Percentiles rank a stretch among this genome's conserved stretches.
Conservation (phyloP, 2,797 vertebrate species). For the Nyctibius grandis region DNA sequence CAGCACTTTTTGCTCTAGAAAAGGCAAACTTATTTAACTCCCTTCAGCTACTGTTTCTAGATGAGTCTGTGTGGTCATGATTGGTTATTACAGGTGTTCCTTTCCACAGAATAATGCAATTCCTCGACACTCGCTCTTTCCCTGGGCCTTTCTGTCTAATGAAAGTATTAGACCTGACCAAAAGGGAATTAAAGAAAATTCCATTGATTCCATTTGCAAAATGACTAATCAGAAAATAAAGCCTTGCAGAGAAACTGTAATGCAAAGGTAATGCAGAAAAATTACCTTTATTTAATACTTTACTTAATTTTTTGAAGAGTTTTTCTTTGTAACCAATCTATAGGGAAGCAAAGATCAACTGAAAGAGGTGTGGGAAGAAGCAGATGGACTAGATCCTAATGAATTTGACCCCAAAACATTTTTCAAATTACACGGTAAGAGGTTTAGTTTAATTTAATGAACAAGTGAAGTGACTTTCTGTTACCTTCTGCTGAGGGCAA, state of each 20-base stretch:
- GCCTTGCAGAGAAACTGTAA: not conserved
- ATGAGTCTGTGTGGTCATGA: not conserved
- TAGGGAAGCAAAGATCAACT: conserved; percentile 97
- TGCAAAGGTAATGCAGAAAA: not conserved
- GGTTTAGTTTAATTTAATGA: not conserved
- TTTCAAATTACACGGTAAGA: conserved; percentile 95
- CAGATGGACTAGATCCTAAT: conserved; percentile 93
- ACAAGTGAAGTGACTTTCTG: not conserved
- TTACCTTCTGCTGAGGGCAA: not conserved
- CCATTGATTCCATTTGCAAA: not conserved
- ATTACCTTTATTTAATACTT: not conserved
- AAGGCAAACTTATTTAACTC: not conserved
- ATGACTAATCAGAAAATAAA: not conserved
- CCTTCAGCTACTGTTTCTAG: not conserved
- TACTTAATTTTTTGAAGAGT: conserved; percentile 10
- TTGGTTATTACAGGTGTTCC: not conserved
- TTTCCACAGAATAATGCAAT: not conserved
- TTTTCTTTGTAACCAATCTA: conserved; percentile 50
- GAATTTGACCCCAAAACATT: conserved; percentile 98
- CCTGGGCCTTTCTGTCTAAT: not conserved
- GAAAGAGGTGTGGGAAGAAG: conserved; percentile 97
- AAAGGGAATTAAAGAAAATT: not conserved
- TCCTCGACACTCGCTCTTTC: not conserved
- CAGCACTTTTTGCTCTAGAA: not conserved
- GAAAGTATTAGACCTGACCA: not conserved